Conservation (phyloP, 1,140 invertebrate species). For the Cherax destructor region DNA sequence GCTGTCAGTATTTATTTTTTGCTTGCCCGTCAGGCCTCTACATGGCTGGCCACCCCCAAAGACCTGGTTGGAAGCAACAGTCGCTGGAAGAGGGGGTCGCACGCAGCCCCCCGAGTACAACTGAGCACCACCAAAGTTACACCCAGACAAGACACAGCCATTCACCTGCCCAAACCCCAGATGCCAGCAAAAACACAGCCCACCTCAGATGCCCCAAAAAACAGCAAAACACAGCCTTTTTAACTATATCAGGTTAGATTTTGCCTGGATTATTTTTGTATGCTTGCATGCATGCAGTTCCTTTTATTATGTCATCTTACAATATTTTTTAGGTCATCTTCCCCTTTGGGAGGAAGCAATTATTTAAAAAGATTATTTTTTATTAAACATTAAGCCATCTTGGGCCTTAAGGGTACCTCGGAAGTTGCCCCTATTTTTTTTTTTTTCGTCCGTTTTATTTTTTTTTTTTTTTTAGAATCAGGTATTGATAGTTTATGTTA, state of each 20-base stretch:
- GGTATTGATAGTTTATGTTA: too few relatives aligned
- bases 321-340: too few relatives aligned
- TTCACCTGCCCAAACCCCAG: conserved; percentile 20
- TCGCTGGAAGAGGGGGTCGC: conserved; percentile 33
- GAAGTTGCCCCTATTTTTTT: too few relatives aligned
- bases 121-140: conserved; percentile 19
- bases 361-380: too few relatives aligned
- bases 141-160: conserved; percentile 15
- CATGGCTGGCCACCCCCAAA: conserved; percentile 41
- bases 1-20: too few relatives aligned
- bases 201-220: neutral
- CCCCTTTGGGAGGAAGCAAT: too few relatives aligned
- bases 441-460: too few relatives aligned
- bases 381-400: too few relatives aligned
- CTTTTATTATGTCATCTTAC: too few relatives aligned
- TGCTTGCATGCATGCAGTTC: too few relatives aligned
- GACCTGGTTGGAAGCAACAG: neutral
- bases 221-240: conserved; percentile 43
- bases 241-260: conserved; percentile 29
- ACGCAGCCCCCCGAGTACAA: conserved; percentile 34
- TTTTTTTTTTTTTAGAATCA: too few relatives aligned
- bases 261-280: neutral
- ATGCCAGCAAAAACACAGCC: conserved; percentile 7
- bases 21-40: conserved; percentile 26
- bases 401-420: too few relatives aligned